Percentiles rank a stretch among this genome's conserved stretches.
phyloP scores from a whole-genome alignment of 2,113 vertebrate genomes.

The Ictalurus punctatus region DNA sequence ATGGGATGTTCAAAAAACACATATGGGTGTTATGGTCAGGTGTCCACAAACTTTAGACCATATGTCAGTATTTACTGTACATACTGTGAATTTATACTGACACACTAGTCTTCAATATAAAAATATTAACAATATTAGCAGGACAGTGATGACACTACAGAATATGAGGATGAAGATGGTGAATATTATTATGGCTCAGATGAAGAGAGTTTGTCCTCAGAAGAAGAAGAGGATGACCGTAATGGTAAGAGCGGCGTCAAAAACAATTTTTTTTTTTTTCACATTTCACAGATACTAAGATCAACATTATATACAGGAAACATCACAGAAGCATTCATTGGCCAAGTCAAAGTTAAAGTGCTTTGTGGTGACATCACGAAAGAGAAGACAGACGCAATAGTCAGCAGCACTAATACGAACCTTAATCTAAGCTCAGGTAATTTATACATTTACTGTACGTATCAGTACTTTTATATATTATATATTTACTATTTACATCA shows the following conservation, averaged over 20 bases:
- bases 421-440: conserved; percentile 59
- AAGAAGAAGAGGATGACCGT: conserved; percentile 37
- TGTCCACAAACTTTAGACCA: background rate
- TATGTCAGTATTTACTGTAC: background rate
- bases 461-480: background rate
- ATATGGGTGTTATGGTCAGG: background rate
- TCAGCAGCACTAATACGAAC: conserved; percentile 61
- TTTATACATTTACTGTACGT: background rate
- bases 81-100: background rate
- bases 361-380: conserved; percentile 60
- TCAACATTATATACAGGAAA: conserved; percentile 10
- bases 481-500: background rate
- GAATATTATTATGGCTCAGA: background rate
- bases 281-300: background rate
- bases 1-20: background rate
- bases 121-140: background rate
- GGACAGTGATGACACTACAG: conserved; percentile 9
- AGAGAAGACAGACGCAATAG: conserved; percentile 60
- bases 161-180: background rate
- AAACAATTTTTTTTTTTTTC: background rate
- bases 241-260: conserved; percentile 14
- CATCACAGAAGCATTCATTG: conserved; percentile 52
- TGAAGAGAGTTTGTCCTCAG: conserved; percentile 23
- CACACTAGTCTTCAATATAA: background rate
- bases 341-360: conserved; percentile 55